Percentiles rank a stretch among this genome's conserved stretches.
These are phyloP conservation scores for Stegostoma tigrinum DNA, from an alignment of 2,113 vertebrate genomes.

Conservation along the genomic window DNA sequence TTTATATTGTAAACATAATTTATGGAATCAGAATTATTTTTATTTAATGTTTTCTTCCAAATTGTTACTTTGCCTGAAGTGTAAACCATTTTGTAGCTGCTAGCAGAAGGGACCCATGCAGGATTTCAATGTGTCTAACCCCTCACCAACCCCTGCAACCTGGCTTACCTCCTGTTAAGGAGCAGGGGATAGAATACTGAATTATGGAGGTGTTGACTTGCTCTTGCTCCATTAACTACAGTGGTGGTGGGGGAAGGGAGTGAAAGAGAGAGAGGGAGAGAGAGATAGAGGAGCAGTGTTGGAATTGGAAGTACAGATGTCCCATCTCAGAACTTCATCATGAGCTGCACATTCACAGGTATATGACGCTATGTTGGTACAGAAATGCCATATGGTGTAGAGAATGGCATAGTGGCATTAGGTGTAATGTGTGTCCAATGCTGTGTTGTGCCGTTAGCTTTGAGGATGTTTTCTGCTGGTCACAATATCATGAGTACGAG, in stretches of 20 bases:
- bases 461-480: neutral
- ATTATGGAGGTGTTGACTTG: neutral
- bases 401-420: neutral
- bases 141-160: neutral
- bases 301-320: neutral
- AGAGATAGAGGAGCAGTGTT: neutral
- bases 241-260: neutral
- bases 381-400: neutral
- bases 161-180: neutral
- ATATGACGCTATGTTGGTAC: no score
- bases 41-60: neutral
- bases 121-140: neutral
- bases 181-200: neutral
- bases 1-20: slow-evolving; percentile 35
- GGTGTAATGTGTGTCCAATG: neutral
- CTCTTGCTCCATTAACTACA: neutral
- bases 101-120: neutral
- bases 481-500: neutral
- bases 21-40: slow-evolving; percentile 32
- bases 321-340: neutral
- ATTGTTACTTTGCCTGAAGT: neutral
- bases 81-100: slow-evolving; percentile 16
- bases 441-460: neutral
- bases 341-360: neutral
- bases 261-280: neutral